Base-by-base conservation (phyloP, 92 coral and sea anemone genomes). In the Metridium senile region DNA sequence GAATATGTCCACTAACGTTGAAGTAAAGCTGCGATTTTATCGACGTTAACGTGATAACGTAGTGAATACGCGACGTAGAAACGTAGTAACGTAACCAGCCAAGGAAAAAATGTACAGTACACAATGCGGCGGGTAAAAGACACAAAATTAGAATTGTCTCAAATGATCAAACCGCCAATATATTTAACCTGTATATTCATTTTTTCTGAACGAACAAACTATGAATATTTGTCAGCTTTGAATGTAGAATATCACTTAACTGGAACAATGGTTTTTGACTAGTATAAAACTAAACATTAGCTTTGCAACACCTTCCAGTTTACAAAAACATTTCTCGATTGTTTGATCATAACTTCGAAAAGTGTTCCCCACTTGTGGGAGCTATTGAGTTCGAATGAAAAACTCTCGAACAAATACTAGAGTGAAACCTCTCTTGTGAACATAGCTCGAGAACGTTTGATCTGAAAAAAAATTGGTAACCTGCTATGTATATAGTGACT, bases 351-450 rank as follows among this genome's bases (percentile, higher is more conserved):
- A 71, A 56, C 46, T 32, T 62, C 68, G 11, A 26, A 71, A 73
- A 57, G 78, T 73, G 78, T 57, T 73, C 57, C 57, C 53, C 46
- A 73, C 78, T 73, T 73, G 46, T 28, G 31, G 28, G 64, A 73
- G 35, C 68, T 20, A 20, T 45, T 28, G 33, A 57, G 21, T 63
- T 73, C 57, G 33, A 61, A 62, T 28, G 45, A 71, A 16, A 34
- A 16, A 34, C 76, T 10, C 68, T 73, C 23, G 33, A 73, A 73
- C 53, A 7, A 73, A 9, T 31, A 58, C 67, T 39, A n/a, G 16
- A 32, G 58, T 0, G 43, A 71, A 59, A 26, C 28, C n/a, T n/a
- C n/a, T 11, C 26, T n/a, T n/a, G 65, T 59, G 27, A 21, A 59
- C 2, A 59, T 59, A n/a, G 28, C 22, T 20, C 65, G 65, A 26